Evolutionary conservation across 2,113 vertebrate species (phyloP).

Genomic region (Mystacornis crossleyi): DNA sequence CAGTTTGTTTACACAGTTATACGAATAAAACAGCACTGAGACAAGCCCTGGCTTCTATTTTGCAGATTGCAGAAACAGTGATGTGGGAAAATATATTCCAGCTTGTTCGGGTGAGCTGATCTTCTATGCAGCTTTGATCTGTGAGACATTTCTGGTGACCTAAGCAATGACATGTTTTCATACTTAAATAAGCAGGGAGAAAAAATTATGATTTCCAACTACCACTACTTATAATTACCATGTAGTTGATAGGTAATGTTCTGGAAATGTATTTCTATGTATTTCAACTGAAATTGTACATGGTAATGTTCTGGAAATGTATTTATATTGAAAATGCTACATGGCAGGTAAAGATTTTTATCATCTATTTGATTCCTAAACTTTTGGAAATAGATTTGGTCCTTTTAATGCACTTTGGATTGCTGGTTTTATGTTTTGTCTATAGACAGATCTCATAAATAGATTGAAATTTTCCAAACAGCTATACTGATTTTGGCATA

Average conservation of each 20-base stretch:
- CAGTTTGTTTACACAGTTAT: not conserved
- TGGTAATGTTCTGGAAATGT: not conserved
- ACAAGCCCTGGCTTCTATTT: slow-evolving; percentile 11
- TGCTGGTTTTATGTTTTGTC: not conserved
- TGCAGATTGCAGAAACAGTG: slow-evolving; percentile 81
- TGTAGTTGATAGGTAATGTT: not conserved
- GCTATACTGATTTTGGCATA: not conserved
- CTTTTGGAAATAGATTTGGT: not conserved
- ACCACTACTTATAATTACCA: not conserved
- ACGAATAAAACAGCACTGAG: not conserved
- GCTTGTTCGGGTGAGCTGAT: slow-evolving; percentile 83
- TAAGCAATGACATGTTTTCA: not conserved
- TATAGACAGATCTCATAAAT: not conserved
- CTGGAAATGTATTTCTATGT: not conserved
- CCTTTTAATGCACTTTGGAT: not conserved
- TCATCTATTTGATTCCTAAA: not conserved
- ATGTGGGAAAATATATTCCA: slow-evolving; percentile 79
- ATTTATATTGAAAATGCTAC: not conserved
- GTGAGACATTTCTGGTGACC: not conserved
- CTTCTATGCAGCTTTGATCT: not conserved
- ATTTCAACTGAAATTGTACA: not conserved
- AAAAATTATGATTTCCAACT: not conserved
- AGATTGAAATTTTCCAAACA: not conserved
- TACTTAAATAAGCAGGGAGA: not conserved
- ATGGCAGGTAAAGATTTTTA: not conserved